Percentiles rank a stretch among this genome's conserved stretches.
Conservation (phyloP, 2,113 vertebrate genomes). For the Ia io region DNA sequence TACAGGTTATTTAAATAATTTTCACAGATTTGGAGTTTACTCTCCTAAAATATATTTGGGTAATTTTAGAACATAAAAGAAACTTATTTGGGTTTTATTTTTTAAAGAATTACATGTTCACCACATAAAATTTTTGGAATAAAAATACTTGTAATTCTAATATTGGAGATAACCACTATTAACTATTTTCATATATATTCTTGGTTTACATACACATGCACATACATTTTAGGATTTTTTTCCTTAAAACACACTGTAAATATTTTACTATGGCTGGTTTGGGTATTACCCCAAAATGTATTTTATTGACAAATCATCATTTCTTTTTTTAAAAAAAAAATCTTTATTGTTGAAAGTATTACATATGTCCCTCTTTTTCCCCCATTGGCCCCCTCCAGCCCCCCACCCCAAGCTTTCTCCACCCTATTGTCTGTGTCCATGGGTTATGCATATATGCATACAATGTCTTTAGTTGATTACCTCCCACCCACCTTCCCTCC, state of each 20-base stretch:
- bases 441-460: too few species aligned
- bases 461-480: too few species aligned
- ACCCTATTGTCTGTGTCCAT: too few species aligned
- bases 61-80: not conserved
- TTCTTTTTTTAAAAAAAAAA: not conserved
- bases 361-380: too few species aligned
- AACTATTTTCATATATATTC: not conserved
- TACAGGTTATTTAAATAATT: conserved; percentile 41
- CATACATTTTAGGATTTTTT: not conserved
- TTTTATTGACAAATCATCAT: not conserved
- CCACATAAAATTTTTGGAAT: not conserved
- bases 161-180: not conserved
- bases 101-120: not conserved
- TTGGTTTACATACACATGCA: not conserved
- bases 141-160: not conserved
- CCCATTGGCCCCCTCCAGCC: too few species aligned
- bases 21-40: not conserved
- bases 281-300: not conserved
- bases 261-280: not conserved
- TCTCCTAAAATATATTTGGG: not conserved
- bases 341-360: too few species aligned
- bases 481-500: too few species aligned
- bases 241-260: not conserved
- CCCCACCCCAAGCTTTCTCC: too few species aligned
- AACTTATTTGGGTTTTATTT: not conserved